Base-by-base conservation (phyloP, 2,888 invertebrate genomes). In the Teleiodes luculella region DNA sequence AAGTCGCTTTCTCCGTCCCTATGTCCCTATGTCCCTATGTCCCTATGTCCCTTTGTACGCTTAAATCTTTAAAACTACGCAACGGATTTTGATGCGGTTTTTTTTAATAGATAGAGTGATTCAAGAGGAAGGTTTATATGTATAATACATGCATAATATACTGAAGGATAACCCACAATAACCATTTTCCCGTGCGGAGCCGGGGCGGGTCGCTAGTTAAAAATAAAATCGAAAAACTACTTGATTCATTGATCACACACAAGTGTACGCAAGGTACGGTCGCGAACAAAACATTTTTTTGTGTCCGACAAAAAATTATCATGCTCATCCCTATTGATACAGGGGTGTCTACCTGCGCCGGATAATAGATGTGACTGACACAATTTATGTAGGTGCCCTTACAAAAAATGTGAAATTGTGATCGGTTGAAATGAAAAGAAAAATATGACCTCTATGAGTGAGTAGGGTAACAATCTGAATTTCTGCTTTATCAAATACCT, bases 191-290 rank as follows among this genome's bases (percentile, higher is more conserved):
- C n/a, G n/a, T n/a, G n/a, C n/a, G n/a, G n/a, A n/a, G n/a, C n/a
- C n/a, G n/a, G n/a, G n/a, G n/a, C n/a, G n/a, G n/a, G n/a, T n/a
- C n/a, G n/a, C n/a, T n/a, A n/a, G n/a, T n/a, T n/a, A n/a, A n/a
- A 14, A 36, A 13, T 14, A 2, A 16, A 14, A 16, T 18, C 3
- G 8, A 16, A 16, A 8, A 8, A 41, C 39, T 18, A 41, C 39
- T 18, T 28, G 13, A 43, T 43, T 28, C 28, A 43, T 20, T 28
- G 28, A 28, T 43, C 43, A 43, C 43, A 43, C 43, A 43, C 43
- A 43, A 20, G 43, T 43, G 43, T 28, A 43, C 43, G 43, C 43
- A 43, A 43, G 43, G 43, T 43, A 43, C 43, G 6, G 16, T 46
- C 46, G 14, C 31, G 16, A 5, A 46, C 46, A 46, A 30, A 46